Evolutionary conservation across 1,140 invertebrate genomes (phyloP).

Genomic region (Drosophila ficusphila): DNA sequence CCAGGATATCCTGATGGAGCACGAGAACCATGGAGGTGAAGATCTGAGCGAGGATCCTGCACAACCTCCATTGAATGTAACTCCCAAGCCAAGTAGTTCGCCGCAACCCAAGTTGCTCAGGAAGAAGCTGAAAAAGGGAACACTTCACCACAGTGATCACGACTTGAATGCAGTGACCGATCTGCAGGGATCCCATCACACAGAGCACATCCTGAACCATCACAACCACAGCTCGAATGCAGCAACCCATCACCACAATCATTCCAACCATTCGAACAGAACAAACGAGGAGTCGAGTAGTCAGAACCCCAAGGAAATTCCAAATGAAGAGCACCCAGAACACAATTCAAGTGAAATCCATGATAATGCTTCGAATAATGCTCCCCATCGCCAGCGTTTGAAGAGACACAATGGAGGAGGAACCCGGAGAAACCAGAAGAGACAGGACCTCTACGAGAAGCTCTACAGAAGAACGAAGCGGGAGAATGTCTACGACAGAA

Average conservation of each 20-base stretch:
- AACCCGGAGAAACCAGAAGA: conserved; percentile 23
- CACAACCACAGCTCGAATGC: background rate
- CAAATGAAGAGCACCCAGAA: background rate
- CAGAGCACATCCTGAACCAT: conserved; percentile 13
- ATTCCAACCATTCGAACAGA: background rate
- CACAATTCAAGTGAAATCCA: background rate
- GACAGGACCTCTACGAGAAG: conserved; percentile 62
- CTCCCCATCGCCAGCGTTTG: background rate
- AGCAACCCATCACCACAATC: background rate
- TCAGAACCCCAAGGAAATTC: background rate
- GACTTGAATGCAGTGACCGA: background rate
- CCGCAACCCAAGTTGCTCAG: conserved; percentile 12
- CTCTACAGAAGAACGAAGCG: conserved; percentile 85
- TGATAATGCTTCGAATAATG: background rate
- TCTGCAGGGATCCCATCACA: conserved; percentile 1
- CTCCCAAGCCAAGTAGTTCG: background rate
- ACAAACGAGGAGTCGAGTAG: background rate
- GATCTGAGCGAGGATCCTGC: conserved; percentile 65
- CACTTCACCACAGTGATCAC: conserved; percentile 13
- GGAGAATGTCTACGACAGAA: conserved; percentile 88
- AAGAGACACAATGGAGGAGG: conserved; percentile 21
- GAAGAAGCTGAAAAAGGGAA: conserved; percentile 78
- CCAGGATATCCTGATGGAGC: conserved; percentile 52
- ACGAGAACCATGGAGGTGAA: conserved; percentile 83
- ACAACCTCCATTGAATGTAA: background rate